Percentiles rank a stretch among this genome's conserved stretches.
Conservation (phyloP, 2,888 invertebrate genomes). For the Hoplodrina blanda region DNA sequence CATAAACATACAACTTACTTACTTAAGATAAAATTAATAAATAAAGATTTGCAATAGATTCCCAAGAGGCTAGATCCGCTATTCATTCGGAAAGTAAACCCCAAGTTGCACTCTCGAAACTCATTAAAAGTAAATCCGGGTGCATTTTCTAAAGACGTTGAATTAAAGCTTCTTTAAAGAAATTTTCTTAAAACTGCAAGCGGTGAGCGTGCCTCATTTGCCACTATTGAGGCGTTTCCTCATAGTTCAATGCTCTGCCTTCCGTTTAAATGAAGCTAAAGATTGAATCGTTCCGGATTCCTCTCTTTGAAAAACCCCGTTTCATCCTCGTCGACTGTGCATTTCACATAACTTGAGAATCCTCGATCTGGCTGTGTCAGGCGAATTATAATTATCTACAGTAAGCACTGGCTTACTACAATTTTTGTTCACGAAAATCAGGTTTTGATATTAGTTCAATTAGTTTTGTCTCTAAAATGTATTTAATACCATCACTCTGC, state of each 20-base stretch:
- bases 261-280: constrained; percentile 80
- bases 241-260: constrained; percentile 79
- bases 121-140: constrained; percentile 90
- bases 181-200: constrained; percentile 86
- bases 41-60: constrained; percentile 70
- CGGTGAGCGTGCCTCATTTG: constrained; percentile 87
- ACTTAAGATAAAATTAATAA: constrained; percentile 67
- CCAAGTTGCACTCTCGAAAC: constrained; percentile 86
- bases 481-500: background rate
- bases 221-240: constrained; percentile 85
- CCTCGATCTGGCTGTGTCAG: constrained; percentile 48
- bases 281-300: constrained; percentile 77
- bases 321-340: constrained; percentile 60
- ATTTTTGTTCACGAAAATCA: constrained; percentile 12
- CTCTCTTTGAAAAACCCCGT: constrained; percentile 69
- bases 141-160: constrained; percentile 89
- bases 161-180: constrained; percentile 87
- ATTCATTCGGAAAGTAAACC: constrained; percentile 87
- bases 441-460: background rate
- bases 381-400: constrained; percentile 30
- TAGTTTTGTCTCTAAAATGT: background rate
- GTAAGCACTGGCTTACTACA: constrained; percentile 31
- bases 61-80: constrained; percentile 72
- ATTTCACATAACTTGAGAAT: constrained; percentile 61
- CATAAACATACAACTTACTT: background rate